Conservation (phyloP, 2,797 vertebrate species). For the Gallinago solitaria region DNA sequence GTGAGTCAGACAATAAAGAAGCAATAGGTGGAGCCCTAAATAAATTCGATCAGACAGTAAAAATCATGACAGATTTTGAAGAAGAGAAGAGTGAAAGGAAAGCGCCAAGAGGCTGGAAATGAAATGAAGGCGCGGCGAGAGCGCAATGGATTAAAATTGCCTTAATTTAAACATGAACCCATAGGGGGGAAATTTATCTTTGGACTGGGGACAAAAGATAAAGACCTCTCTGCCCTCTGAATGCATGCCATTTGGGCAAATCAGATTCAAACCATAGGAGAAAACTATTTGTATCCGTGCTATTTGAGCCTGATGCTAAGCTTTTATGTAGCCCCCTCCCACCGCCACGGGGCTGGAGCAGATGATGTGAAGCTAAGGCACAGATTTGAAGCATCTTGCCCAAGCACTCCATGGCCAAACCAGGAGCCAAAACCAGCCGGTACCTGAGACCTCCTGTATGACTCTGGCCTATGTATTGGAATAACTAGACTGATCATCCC, state of each 20-base stretch:
- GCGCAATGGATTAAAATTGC: neutral
- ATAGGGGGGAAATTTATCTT: neutral
- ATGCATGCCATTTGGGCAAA: neutral
- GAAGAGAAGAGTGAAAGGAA: neutral
- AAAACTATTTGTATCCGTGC: neutral
- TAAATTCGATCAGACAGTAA: neutral
- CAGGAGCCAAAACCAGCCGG: neutral
- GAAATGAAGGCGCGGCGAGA: neutral
- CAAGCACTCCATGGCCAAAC: neutral
- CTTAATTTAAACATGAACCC: conserved; percentile 1
- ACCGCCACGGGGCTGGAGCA: neutral
- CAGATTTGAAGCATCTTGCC: neutral
- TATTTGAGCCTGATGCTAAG: neutral
- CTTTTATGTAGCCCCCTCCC: neutral
- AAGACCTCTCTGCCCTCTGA: neutral
- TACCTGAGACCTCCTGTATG: neutral
- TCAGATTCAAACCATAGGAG: neutral
- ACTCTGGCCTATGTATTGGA: neutral
- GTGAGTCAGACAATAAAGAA: conserved; percentile 11
- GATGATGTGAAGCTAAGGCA: neutral
- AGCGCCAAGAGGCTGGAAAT: neutral
- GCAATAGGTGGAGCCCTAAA: neutral
- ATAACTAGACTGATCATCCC: neutral
- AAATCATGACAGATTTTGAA: neutral
- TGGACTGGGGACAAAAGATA: neutral